Evolutionary conservation across 2,888 invertebrate genomes (phyloP).

Genomic region (Lordiphosa andalusiaca): DNA sequence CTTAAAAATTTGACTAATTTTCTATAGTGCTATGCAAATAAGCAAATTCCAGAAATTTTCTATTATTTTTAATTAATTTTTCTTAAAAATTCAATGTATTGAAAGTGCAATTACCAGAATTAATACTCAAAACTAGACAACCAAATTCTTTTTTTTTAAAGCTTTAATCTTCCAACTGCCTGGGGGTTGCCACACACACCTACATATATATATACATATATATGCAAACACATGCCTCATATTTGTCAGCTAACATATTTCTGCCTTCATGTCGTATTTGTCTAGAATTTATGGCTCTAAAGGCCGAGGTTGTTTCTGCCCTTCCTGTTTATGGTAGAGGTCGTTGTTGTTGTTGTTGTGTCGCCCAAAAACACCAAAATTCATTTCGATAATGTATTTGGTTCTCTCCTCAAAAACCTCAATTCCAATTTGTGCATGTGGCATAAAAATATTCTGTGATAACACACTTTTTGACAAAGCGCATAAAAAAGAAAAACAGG

Average conservation of each 20-base stretch:
- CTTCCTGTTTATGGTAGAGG: slow-evolving; percentile 5
- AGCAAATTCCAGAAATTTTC: too few species aligned
- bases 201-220: too few species aligned
- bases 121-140: too few species aligned
- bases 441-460: slow-evolving; percentile 3
- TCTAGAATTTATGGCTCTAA: slow-evolving; percentile 25
- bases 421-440: slow-evolving; percentile 7
- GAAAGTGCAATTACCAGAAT: too few species aligned
- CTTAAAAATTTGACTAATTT: too few species aligned
- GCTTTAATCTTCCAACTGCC: too few species aligned
- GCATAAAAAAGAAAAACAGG: slow-evolving; percentile 3
- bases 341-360: slow-evolving; percentile 1
- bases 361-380: slow-evolving; percentile 9
- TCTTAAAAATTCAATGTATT: too few species aligned
- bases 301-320: slow-evolving; percentile 5
- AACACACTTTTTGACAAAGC: background rate
- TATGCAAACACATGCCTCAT: background rate
- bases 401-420: background rate
- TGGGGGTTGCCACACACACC: too few species aligned
- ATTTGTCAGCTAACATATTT: slow-evolving; percentile 12
- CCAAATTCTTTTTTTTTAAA: too few species aligned
- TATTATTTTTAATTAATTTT: too few species aligned
- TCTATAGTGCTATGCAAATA: too few species aligned
- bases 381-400: slow-evolving; percentile 24
- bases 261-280: slow-evolving; percentile 15